Percentiles rank a stretch among this genome's conserved stretches.
These are phyloP conservation scores for Aldabrachelys gigantea DNA, from an alignment of 2,113 vertebrate species.

Conservation along the genomic window DNA sequence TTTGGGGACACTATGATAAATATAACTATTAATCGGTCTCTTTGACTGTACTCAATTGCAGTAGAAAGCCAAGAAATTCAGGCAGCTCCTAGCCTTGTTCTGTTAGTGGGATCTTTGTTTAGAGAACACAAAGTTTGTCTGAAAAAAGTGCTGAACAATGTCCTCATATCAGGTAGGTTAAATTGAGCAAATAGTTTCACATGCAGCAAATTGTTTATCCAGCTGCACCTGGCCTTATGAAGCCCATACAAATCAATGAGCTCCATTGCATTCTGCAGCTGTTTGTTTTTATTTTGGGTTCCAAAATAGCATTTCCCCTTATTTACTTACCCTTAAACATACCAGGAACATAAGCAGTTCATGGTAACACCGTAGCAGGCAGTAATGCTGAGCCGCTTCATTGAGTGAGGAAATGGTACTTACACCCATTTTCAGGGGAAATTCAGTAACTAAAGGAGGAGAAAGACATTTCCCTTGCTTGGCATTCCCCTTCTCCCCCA, in stretches of 20 bases:
- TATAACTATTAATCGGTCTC: not conserved
- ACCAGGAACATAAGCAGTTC: not conserved
- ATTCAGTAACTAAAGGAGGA: not conserved
- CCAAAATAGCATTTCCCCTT: not conserved
- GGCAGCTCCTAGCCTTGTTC: not conserved
- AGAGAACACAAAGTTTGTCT: not conserved
- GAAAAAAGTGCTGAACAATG: not conserved
- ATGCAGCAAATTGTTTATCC: slow-evolving; percentile 22
- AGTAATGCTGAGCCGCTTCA: not conserved
- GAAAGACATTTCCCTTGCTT: not conserved
- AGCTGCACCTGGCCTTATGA: slow-evolving; percentile 31
- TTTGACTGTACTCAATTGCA: not conserved
- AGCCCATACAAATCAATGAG: not conserved
- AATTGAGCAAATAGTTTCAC: slow-evolving; percentile 1
- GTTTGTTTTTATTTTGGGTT: not conserved
- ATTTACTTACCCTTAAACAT: not conserved
- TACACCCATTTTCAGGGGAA: not conserved
- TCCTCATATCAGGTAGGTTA: not conserved
- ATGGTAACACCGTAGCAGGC: not conserved
- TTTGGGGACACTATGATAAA: not conserved
- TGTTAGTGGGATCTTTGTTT: slow-evolving; percentile 37
- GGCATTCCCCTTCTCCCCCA: not conserved
- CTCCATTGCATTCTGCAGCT: not conserved
- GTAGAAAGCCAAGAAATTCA: not conserved
- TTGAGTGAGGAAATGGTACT: not conserved